Evolutionary conservation across 1,140 invertebrate species (phyloP), one percentile per base, ranked within the genome.

Genomic region (Geopemphigus sp.): DNA sequence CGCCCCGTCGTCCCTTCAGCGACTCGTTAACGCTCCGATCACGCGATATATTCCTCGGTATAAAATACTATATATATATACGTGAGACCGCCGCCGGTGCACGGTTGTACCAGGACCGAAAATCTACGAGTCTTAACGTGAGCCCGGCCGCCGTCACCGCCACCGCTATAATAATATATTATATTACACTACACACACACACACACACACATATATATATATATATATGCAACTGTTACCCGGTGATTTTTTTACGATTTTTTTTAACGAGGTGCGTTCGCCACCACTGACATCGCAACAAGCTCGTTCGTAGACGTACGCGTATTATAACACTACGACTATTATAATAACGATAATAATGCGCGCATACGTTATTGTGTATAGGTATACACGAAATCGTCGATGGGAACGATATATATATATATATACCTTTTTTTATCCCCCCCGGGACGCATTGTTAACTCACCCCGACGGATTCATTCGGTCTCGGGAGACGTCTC

Each of bases 261-360:
- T 56, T 68, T 68, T 68, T 68, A 68, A 68, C 64, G 39, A 68
- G 64, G 39, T 15, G 39, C n/a, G n/a, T 68, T 47, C 45, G 22
- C n/a, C 6, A n/a, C n/a, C 11, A 22, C n/a, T 19, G 39, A 8
- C 8, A 39, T 32, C 14, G 14, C 26, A 29, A 29, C 29, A 15
- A 63, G n/a, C n/a, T n/a, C n/a, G n/a, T n/a, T n/a, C n/a, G n/a
- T 14, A 29, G 8, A 8, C 26, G 6, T 32, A 26, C 29, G 6
- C 26, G 26, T 32, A 63, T 5, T 32, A 14, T 29, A 63, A 63
- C 59, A 63, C 26, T 26, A 63, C 24, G 59, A 63, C 32, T 39
- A 39, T 39, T 39, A 39, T 39, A 39, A 39, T 39, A 39, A 39
- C 6, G 12, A 54, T 54, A 19, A 19, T 54, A 54, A 54, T 12